Evolutionary conservation across 2,888 invertebrate genomes (phyloP).

Genomic region (Dyspetes luteomarginatus): DNA sequence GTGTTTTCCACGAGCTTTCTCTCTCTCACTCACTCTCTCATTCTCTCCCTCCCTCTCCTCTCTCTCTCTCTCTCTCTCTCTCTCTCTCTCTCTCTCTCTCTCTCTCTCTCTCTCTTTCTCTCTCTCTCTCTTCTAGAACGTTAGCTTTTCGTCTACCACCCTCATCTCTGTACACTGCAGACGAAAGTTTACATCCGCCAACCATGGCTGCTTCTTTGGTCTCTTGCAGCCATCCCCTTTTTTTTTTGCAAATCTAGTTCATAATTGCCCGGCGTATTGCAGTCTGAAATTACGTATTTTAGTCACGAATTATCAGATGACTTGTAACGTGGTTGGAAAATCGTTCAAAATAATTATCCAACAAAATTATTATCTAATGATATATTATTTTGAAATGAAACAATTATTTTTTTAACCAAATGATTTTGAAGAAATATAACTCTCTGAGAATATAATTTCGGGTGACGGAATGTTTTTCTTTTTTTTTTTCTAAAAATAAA

Average conservation of each 20-base stretch:
- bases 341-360: too few species aligned
- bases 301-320: conserved; percentile 22
- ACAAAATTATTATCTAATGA: not conserved
- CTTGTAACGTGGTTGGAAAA: not conserved
- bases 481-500: too few species aligned
- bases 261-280: conserved; percentile 43
- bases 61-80: too few species aligned
- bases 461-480: too few species aligned
- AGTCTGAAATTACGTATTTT: not conserved
- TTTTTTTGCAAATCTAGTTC: conserved; percentile 42
- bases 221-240: not conserved
- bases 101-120: not conserved
- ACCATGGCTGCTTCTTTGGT: not conserved
- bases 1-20: conserved; percentile 72
- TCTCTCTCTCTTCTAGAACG: conserved; percentile 62
- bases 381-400: too few species aligned
- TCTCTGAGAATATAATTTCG: too few species aligned
- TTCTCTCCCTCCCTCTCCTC: too few species aligned
- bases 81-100: too few species aligned
- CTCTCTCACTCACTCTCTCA: not conserved
- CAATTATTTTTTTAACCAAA: not conserved
- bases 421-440: not conserved
- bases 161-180: conserved; percentile 37
- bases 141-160: conserved; percentile 70
- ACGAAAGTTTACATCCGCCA: conserved; percentile 53